phyloP scores from a whole-genome alignment of 2,113 vertebrate species.

The Microtus pennsylvanicus region DNA sequence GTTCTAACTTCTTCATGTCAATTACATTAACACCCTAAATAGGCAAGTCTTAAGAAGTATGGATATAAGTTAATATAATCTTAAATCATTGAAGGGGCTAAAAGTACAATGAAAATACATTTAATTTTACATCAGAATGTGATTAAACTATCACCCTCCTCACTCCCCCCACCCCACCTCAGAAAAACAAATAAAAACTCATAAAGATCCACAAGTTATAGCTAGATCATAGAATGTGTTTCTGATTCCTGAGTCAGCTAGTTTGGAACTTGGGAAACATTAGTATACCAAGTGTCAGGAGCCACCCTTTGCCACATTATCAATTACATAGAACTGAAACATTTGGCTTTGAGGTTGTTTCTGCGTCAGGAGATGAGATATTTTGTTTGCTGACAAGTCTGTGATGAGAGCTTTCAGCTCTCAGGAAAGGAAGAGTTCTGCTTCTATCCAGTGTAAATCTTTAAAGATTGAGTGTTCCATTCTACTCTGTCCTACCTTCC shows the following conservation, averaged over 20 bases:
- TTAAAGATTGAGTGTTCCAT: conserved; percentile 33
- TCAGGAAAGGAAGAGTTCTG: background rate
- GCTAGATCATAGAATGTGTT: background rate
- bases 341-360: background rate
- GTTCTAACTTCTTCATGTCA: background rate
- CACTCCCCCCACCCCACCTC: background rate
- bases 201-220: background rate
- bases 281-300: background rate
- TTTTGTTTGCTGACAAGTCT: background rate
- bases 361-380: background rate
- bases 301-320: conserved; percentile 20
- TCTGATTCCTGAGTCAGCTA: background rate
- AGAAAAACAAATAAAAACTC: background rate
- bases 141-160: background rate
- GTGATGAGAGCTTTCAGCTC: background rate
- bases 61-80: background rate
- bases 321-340: background rate
- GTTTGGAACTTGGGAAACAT: conserved; percentile 1
- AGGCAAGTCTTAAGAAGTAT: conserved; percentile 50
- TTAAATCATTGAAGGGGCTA: background rate
- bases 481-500: conserved; percentile 24
- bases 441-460: conserved; percentile 2
- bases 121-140: conserved; percentile 36
- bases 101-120: conserved; percentile 12
- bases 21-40: background rate